A percentile compares a stretch with the other conserved stretches of the same genome.
Evolutionary conservation across 2,113 vertebrate species (phyloP).

Genomic region (Cryptoleucopteryx plumbea): DNA sequence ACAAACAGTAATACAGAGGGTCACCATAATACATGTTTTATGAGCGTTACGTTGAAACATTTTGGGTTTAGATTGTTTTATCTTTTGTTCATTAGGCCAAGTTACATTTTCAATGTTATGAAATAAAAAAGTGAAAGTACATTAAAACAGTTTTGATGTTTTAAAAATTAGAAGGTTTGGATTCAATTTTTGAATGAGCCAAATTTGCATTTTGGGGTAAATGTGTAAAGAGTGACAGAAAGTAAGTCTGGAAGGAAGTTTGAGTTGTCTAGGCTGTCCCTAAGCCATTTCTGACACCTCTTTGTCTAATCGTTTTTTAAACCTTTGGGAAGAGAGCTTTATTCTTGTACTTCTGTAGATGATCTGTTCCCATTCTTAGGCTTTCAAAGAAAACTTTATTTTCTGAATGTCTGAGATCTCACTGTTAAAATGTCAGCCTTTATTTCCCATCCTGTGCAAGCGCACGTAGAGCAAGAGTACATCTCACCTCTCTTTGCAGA

Average conservation of each 20-base stretch:
- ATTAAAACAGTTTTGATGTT: background rate
- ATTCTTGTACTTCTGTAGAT: background rate
- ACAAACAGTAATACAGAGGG: background rate
- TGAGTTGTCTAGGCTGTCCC: background rate
- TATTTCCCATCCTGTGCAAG: background rate
- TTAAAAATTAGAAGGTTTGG: background rate
- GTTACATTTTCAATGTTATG: background rate
- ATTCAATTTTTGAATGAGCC: background rate
- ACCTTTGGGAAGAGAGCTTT: background rate
- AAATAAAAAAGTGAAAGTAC: background rate
- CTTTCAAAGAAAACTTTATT: background rate
- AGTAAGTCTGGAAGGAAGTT: background rate
- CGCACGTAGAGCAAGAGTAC: background rate
- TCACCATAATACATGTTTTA: background rate
- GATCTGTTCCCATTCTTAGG: background rate
- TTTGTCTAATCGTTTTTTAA: background rate
- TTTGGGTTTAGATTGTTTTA: background rate
- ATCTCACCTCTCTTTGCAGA: background rate
- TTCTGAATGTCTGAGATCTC: background rate
- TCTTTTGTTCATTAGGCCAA: background rate
- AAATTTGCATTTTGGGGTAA: background rate
- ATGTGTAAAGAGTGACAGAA: background rate
- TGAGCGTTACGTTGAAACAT: background rate
- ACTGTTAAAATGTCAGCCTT: background rate
- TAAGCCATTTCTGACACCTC: background rate